phyloP scores from a whole-genome alignment of 2,888 invertebrate species.

The Antheraea yamamai region DNA sequence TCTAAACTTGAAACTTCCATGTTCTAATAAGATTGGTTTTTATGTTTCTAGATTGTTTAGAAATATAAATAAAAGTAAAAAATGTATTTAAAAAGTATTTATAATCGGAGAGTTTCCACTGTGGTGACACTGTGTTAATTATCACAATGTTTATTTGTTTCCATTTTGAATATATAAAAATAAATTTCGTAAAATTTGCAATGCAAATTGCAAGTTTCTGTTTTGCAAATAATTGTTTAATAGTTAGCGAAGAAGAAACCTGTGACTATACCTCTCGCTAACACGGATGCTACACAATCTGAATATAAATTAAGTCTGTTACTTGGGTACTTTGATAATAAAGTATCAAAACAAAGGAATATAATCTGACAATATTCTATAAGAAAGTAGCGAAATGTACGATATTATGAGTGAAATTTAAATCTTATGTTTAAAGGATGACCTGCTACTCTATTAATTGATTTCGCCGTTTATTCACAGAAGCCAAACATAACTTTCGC shows the following conservation, averaged over 20 bases:
- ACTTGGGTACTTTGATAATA: conserved; percentile 26
- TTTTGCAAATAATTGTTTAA: conserved; percentile 12
- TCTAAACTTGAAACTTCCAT: neutral
- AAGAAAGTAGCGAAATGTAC: neutral
- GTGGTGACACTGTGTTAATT: too few relatives aligned
- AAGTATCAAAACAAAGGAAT: conserved; percentile 7
- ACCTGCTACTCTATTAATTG: conserved; percentile 27
- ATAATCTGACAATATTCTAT: neutral
- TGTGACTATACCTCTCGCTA: conserved; percentile 25
- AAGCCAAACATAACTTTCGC: conserved; percentile 79
- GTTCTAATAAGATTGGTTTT: neutral
- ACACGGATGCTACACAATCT: conserved; percentile 39
- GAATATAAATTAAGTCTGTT: conserved; percentile 44
- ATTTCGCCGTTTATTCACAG: conserved; percentile 50
- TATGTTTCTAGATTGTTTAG: neutral
- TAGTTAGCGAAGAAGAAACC: conserved; percentile 5
- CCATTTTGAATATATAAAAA: neutral
- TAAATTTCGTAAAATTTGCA: neutral
- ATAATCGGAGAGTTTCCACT: neutral
- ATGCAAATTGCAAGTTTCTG: neutral
- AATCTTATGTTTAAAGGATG: conserved; percentile 19
- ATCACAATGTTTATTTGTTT: neutral
- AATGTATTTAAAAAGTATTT: neutral
- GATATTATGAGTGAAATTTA: neutral
- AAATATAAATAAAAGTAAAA: neutral